These are phyloP conservation scores for Netelia fuscicornis DNA, from an alignment of 2,888 invertebrate genomes.

Conservation along the genomic window DNA sequence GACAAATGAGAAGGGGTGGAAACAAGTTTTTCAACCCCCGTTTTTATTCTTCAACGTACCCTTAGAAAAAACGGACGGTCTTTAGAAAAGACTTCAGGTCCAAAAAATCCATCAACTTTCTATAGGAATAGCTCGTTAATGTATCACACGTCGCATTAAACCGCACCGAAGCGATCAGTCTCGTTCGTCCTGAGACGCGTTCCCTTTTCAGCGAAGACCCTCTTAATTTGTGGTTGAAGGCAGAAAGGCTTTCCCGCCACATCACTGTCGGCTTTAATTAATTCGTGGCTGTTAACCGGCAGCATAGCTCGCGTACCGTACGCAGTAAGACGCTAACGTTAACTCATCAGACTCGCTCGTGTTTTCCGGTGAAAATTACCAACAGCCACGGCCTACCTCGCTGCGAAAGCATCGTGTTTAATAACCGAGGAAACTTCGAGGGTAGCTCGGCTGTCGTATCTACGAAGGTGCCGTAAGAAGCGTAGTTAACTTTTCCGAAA, in stretches of 20 bases:
- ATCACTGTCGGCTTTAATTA: constrained; percentile 55
- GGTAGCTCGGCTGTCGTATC: neutral
- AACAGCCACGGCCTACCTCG: neutral
- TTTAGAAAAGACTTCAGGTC: neutral
- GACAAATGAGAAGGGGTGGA: neutral
- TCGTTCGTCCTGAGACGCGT: constrained; percentile 5
- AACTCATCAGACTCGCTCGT: constrained; percentile 23
- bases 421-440: neutral
- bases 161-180: constrained; percentile 11
- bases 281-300: constrained; percentile 24
- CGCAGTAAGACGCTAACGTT: constrained; percentile 38
- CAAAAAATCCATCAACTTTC: neutral
- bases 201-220: constrained; percentile 25
- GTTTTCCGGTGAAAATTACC: constrained; percentile 30
- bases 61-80: neutral
- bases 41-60: neutral
- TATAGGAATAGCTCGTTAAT: neutral
- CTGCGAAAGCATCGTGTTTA: constrained; percentile 5
- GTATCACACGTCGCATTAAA: constrained; percentile 12
- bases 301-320: constrained; percentile 32
- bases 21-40: neutral
- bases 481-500: neutral
- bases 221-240: constrained; percentile 5
- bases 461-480: neutral
- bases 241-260: neutral